phyloP scores from a whole-genome alignment of 2,113 vertebrate genomes.

The Cyprichromis sp. region DNA sequence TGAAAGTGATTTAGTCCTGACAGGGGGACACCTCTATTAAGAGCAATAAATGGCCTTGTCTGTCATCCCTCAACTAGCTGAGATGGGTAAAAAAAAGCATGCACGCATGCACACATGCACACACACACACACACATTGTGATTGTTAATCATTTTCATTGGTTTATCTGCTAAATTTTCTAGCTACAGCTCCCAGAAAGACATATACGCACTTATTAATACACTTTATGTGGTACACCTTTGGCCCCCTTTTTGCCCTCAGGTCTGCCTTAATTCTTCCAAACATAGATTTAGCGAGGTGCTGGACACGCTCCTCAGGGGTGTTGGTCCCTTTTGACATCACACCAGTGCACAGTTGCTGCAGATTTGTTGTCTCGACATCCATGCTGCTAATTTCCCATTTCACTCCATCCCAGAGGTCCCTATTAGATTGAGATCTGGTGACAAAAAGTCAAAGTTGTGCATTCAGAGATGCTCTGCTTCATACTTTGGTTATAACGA shows the following conservation, averaged over 20 bases:
- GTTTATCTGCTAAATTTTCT: neutral
- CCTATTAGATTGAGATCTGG: neutral
- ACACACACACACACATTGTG: neutral
- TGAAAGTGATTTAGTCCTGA: constrained; percentile 56
- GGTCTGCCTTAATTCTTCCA: neutral
- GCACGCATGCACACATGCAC: fast-evolving
- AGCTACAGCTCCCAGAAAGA: neutral
- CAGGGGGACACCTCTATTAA: constrained; percentile 58
- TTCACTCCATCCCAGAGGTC: neutral
- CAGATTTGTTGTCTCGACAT: neutral
- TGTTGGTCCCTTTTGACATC: neutral
- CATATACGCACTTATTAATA: neutral
- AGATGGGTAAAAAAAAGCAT: neutral
- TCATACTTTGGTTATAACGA: neutral
- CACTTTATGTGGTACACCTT: neutral
- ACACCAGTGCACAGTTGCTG: neutral
- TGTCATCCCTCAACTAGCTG: constrained; percentile 7
- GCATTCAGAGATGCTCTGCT: neutral
- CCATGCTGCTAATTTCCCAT: neutral
- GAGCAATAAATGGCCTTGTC: constrained; percentile 32
- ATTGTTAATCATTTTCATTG: neutral
- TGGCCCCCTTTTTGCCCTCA: neutral
- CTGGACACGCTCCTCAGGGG: neutral
- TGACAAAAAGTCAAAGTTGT: neutral
- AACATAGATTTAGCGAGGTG: neutral